phyloP scores from a whole-genome alignment of 2,797 vertebrate genomes.

The Leptodactylus fallax region DNA sequence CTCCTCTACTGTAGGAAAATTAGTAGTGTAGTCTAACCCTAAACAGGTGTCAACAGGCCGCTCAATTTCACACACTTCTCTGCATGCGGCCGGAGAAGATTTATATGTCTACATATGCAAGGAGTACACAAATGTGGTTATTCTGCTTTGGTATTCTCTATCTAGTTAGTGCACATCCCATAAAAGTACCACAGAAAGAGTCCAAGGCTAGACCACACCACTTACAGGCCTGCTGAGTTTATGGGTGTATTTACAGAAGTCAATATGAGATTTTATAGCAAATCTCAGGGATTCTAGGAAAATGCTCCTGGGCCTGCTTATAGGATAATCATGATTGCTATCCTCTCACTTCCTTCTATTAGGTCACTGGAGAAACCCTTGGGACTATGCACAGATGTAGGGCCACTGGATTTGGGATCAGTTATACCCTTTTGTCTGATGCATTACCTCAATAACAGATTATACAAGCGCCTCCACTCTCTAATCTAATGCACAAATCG shows the following conservation, averaged over 20 bases:
- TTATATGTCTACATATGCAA: neutral
- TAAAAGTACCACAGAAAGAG: neutral
- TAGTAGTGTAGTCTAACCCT: constrained; percentile 57
- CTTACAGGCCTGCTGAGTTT: too few species aligned
- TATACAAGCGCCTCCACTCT: too few species aligned
- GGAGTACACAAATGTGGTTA: neutral
- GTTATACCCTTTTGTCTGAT: too few species aligned
- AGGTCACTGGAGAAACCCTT: neutral
- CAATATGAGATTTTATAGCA: neutral
- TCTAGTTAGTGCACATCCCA: neutral
- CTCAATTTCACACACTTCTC: constrained; percentile 48
- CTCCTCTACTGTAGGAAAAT: constrained; percentile 13
- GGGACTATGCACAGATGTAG: neutral
- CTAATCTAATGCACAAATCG: too few species aligned
- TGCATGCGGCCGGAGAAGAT: neutral
- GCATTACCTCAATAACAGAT: too few species aligned
- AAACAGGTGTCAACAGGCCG: constrained; percentile 67
- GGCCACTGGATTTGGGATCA: too few species aligned
- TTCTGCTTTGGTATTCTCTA: too few species aligned
- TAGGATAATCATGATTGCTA: neutral
- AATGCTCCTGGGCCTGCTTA: neutral
- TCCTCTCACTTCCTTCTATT: neutral
- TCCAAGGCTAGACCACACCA: neutral
- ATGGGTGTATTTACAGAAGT: too few species aligned
- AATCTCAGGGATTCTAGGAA: neutral